Evolutionary conservation across 64 coral and sea anemone species (phyloP).

Genomic region (Anthopleura sola): DNA sequence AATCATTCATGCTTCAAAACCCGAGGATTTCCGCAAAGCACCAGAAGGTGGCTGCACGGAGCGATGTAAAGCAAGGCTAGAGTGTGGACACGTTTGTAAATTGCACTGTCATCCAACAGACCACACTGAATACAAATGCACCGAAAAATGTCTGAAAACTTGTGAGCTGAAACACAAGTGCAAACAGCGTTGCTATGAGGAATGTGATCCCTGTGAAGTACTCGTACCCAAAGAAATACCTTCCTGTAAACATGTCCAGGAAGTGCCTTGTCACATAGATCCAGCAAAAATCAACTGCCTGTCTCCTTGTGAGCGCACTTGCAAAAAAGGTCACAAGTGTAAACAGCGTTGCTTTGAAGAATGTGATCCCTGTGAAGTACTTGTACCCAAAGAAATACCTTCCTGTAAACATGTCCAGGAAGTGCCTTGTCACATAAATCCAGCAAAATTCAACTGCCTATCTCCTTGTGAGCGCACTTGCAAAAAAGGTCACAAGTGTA

Average conservation of each 20-base stretch:
- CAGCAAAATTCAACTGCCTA: not conserved
- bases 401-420: conserved; percentile 32
- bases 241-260: conserved; percentile 31
- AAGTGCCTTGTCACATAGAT: conserved; percentile 9
- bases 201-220: conserved; percentile 15
- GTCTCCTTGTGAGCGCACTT: not conserved
- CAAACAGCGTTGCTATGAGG: conserved; percentile 10
- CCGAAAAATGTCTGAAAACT: conserved; percentile 11
- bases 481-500: conserved; percentile 43
- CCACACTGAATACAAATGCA: conserved; percentile 32
- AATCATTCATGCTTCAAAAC: conserved; percentile 20
- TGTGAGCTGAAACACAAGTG: conserved; percentile 9
- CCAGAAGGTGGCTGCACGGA: conserved; percentile 40
- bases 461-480: not conserved
- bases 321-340: conserved; percentile 30
- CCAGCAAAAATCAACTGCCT: not conserved
- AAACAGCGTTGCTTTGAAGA: conserved; percentile 31
- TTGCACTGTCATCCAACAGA: conserved; percentile 38
- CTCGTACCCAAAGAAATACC: conserved; percentile 16
- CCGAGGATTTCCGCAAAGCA: conserved; percentile 28
- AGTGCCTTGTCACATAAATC: conserved; percentile 20
- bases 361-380: conserved; percentile 35
- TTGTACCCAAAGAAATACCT: conserved; percentile 12
- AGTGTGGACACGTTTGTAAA: conserved; percentile 51
- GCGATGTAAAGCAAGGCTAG: conserved; percentile 28